Base-by-base conservation (phyloP, 2,888 invertebrate species). In the Macrophya alboannulata region DNA sequence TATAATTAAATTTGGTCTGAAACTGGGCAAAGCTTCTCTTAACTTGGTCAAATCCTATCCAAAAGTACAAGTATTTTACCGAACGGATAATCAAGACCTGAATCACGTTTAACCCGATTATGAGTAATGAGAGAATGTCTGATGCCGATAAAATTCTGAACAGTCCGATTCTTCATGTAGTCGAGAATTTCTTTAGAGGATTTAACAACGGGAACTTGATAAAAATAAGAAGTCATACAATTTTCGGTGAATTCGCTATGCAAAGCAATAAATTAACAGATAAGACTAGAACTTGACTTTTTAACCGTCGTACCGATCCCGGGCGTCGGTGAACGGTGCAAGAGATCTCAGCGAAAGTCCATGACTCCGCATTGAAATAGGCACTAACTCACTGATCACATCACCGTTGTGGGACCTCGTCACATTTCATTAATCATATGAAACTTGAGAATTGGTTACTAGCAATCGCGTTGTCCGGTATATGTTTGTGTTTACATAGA, bases 391-490 rank as follows among this genome's bases (percentile, higher is more conserved):
- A 55, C 55, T 55, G n/a, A 55, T 45, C 45, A 74, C 74, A 48
- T 45, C 25, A 25, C 43, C 74, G 74, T 74, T 74, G 45, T 21
- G 4, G 0, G 45, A 43, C 45, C 45, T 74, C 74, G 74, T 74
- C 43, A 74, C 45, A n/a, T 74, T 74, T 31, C 74, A 74, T 74
- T 74, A 74, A 74, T 74, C 74, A 74, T 45, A n/a, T 45, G 43
- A 45, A 45, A 45, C 43, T 45, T 15, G 45, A 43, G 43, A 4
- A 17, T 43, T 21, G 21, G 74, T 48, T 74, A 74, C 74, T 21
- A 45, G 45, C 74, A 45, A 74, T 12, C 25, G 45, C 12, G 74
- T 74, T 74, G 45, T 25, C 4, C 74, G 45, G 10, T 12, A 74
- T 74, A 31, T 45, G 37, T 68, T 74, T 15, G 10, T 74, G 74